Conservation (phyloP, 2,888 invertebrate species). For the Leptogaster cylindrica region DNA sequence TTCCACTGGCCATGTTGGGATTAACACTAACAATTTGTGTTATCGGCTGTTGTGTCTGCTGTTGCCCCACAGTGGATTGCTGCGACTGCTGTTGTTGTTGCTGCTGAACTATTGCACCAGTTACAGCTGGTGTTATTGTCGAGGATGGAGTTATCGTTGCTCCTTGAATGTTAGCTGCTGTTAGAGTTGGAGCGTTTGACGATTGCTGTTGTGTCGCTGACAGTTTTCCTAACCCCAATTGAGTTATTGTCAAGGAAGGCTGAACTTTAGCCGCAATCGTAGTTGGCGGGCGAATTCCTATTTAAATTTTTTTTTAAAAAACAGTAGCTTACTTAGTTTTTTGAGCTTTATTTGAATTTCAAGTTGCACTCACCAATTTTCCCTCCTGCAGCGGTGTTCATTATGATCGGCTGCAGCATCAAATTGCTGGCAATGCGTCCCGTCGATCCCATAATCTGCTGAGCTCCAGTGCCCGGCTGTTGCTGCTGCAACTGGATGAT, state of each 20-base stretch:
- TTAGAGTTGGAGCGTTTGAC: conserved; percentile 42
- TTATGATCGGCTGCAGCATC: conserved; percentile 61
- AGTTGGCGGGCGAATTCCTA: conserved; percentile 57
- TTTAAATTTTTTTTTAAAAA: not conserved
- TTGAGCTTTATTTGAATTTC: not conserved
- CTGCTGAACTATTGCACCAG: conserved; percentile 40
- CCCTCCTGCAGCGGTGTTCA: conserved; percentile 55
- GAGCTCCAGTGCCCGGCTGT: conserved; percentile 55
- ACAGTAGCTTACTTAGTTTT: not conserved
- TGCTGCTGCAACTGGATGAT: conserved; percentile 60
- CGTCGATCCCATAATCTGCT: conserved; percentile 57
- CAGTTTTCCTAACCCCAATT: conserved; percentile 57
- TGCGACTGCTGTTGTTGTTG: conserved; percentile 44
- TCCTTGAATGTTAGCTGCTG: conserved; percentile 44
- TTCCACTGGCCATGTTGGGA: conserved; percentile 46
- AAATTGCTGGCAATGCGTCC: conserved; percentile 58
- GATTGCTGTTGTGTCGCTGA: conserved; percentile 49
- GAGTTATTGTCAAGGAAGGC: conserved; percentile 61
- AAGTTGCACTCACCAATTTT: conserved; percentile 56
- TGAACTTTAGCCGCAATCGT: conserved; percentile 61
- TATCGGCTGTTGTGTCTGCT: conserved; percentile 48
- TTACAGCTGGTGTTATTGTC: conserved; percentile 25
- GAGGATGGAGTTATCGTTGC: conserved; percentile 45
- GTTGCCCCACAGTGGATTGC: conserved; percentile 33
- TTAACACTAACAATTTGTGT: conserved; percentile 55